Conservation (phyloP, 2,888 invertebrate genomes). For the Clitarchus hookeri region DNA sequence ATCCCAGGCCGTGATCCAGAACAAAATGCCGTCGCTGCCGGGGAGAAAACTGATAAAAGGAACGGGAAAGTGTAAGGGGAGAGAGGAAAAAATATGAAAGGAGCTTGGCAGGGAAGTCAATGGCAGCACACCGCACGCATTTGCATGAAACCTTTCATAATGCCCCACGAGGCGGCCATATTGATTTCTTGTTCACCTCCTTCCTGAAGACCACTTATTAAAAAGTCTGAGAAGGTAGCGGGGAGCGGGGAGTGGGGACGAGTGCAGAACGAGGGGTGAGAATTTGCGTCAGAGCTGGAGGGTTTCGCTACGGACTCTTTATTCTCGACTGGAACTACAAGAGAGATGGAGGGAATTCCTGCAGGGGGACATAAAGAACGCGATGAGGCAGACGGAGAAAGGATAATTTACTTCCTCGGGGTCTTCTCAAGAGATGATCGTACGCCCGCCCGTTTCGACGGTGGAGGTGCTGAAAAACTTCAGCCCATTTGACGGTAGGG, state of each 20-base stretch:
- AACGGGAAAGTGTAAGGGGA: not conserved
- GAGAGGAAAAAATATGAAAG: not conserved
- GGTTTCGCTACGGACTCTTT: not conserved
- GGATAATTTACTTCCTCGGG: not conserved
- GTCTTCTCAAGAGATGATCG: not conserved
- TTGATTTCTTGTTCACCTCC: not conserved
- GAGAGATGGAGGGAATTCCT: not conserved
- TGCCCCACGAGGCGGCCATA: not conserved
- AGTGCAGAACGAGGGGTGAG: too few relatives aligned
- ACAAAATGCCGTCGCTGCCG: not conserved
- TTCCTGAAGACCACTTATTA: constrained; percentile 14
- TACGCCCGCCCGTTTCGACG: not conserved
- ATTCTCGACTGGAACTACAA: not conserved
- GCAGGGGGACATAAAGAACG: constrained; percentile 6
- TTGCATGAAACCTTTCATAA: not conserved
- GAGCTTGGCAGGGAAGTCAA: not conserved
- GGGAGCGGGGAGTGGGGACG: not conserved
- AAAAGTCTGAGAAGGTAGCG: not conserved
- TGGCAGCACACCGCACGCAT: not conserved
- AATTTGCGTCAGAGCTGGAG: not conserved
- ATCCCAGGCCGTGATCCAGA: not conserved
- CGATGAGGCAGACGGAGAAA: not conserved
- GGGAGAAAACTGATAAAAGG: not conserved
- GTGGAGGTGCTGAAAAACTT: not conserved
- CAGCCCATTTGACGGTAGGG: too few relatives aligned